phyloP scores from a whole-genome alignment of 2,888 invertebrate genomes.

The Nephrotoma appendiculata region DNA sequence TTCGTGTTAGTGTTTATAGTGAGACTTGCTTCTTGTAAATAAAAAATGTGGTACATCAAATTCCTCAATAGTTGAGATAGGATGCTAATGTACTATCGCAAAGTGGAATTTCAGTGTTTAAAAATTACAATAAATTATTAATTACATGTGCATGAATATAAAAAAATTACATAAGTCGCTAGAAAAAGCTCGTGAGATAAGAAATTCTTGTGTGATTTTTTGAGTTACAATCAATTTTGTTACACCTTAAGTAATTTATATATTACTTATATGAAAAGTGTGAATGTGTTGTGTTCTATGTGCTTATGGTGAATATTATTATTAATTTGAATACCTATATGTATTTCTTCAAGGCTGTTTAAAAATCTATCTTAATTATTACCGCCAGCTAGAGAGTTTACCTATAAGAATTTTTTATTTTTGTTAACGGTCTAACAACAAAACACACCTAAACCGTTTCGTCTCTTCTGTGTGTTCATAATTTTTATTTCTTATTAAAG shows the following conservation, averaged over 20 bases:
- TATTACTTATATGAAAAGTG: background rate
- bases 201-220: background rate
- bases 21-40: background rate
- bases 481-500: background rate
- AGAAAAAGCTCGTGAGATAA: background rate
- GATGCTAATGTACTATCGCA: background rate
- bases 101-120: background rate
- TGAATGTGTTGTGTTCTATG: background rate
- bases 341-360: background rate
- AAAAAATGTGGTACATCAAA: background rate
- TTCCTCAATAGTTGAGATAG: background rate
- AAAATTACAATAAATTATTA: background rate
- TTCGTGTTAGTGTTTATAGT: background rate
- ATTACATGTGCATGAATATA: background rate
- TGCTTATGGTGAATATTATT: background rate
- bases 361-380: background rate
- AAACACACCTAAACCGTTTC: background rate
- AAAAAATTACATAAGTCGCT: background rate
- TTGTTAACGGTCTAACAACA: background rate
- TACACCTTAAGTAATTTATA: too few species aligned
- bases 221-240: background rate
- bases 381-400: background rate
- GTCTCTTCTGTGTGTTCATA: background rate
- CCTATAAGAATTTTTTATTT: background rate
- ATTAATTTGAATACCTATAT: background rate